phyloP scores from a whole-genome alignment of 2,113 vertebrate genomes.

The Piaya cayana region DNA sequence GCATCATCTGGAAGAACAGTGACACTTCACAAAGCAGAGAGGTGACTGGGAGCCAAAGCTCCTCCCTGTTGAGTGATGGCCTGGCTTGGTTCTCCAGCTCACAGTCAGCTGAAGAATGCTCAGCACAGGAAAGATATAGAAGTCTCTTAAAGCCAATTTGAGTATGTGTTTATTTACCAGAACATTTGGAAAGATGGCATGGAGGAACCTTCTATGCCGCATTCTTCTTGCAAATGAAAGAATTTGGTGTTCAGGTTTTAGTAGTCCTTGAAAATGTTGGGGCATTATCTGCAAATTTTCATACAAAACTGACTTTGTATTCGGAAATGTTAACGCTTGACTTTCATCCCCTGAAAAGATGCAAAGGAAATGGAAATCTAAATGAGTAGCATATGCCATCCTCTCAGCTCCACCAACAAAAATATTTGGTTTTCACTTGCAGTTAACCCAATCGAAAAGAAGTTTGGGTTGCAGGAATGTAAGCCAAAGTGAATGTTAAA shows the following conservation, averaged over 20 bases:
- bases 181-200: not conserved
- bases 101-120: not conserved
- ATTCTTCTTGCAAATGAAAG: not conserved
- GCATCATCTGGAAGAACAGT: not conserved
- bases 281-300: not conserved
- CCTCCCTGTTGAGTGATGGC: not conserved
- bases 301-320: slow-evolving; percentile 43
- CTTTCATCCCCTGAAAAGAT: slow-evolving; percentile 37
- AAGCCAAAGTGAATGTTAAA: slow-evolving; percentile 49
- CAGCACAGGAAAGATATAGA: not conserved
- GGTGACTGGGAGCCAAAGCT: not conserved
- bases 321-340: not conserved
- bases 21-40: not conserved
- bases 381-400: slow-evolving; percentile 43
- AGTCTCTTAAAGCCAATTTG: not conserved
- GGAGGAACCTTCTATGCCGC: not conserved
- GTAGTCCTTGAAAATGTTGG: not conserved
- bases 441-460: slow-evolving; percentile 53
- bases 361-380: slow-evolving; percentile 64
- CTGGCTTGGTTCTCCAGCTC: not conserved
- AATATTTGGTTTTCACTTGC: slow-evolving; percentile 69
- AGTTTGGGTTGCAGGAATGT: slow-evolving; percentile 50
- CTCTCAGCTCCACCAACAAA: slow-evolving; percentile 32
- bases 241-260: not conserved
- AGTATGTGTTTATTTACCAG: not conserved